Evolutionary conservation across 1,140 invertebrate genomes (phyloP), one percentile per base, ranked within the genome.

Genomic region (Hestina assimilis): DNA sequence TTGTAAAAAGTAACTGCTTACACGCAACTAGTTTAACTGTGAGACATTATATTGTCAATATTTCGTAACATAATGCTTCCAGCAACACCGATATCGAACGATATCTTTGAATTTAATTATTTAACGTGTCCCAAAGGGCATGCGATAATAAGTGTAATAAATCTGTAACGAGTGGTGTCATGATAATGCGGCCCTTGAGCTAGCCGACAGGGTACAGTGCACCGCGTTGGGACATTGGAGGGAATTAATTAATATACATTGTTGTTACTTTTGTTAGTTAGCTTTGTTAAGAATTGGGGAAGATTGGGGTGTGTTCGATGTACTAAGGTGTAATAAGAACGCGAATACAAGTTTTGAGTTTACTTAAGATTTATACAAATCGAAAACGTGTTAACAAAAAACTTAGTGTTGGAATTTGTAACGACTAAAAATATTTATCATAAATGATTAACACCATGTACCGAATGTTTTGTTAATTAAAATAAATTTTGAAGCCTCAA

Each of bases 111-210:
- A 62, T 46, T 64, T 68, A 73, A 70, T 67, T 70, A 70, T 67
- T 69, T 65, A 63, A 63, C 59, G 67, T 62, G 59, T 59, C 59
- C 47, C 63, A 57, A 63, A 69, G 68, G 68, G 69, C 66, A 68
- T 41, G 46, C 31, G 75, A 79, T 74, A 72, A 75, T 72, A 64
- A 62, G 54, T 47, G 55, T 43, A 66, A 78, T 79, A 79, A 79
- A 79, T 79, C 73, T 72, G 47, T 55, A 53, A 50, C 56, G 59
- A 72, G 63, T 69, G 63, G 65, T 63, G 63, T 61, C 66, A 60
- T 50, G 70, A 79, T 75, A 79, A 72, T 68, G 58, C 26, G 67
- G 65, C 66, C 63, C 59, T 67, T 73, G 62, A 66, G 67, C 45
- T 14, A 21, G 62, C 60, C 59, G 63, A 53, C 63, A 28, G 47